Evolutionary conservation across 2,113 vertebrate species (phyloP).

Genomic region (Megaleporinus macrocephalus): DNA sequence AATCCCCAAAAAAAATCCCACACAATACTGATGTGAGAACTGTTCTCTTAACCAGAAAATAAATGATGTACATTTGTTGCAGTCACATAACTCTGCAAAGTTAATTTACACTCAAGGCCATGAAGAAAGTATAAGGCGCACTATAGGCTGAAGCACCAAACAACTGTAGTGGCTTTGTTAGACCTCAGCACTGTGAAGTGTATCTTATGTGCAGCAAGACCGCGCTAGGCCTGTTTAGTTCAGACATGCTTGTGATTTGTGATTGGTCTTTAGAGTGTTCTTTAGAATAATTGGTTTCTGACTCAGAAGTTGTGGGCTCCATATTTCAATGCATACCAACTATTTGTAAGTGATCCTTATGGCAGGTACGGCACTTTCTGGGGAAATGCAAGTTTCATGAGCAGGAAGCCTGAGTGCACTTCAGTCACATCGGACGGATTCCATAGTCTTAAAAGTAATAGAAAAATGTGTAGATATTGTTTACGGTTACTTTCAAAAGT

Average conservation of each 20-base stretch:
- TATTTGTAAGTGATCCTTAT: constrained; percentile 58
- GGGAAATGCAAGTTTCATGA: constrained; percentile 66
- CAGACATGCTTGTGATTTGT: constrained; percentile 58
- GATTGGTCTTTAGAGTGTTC: constrained; percentile 58
- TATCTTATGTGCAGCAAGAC: constrained; percentile 60
- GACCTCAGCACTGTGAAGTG: constrained; percentile 20
- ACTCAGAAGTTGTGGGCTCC: constrained; percentile 66
- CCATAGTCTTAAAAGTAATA: neutral
- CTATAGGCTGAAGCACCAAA: neutral
- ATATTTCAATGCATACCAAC: constrained; percentile 70
- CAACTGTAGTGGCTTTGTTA: neutral
- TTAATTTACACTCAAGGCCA: neutral
- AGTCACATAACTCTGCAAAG: neutral
- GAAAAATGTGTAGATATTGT: neutral
- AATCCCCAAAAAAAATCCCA: neutral
- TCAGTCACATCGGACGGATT: constrained; percentile 45
- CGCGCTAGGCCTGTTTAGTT: constrained; percentile 58
- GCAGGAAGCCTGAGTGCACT: constrained; percentile 55
- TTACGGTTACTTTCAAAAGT: neutral
- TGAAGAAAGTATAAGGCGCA: neutral
- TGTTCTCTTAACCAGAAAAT: neutral
- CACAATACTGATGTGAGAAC: neutral
- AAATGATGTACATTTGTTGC: neutral
- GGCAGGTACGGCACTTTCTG: constrained; percentile 37
- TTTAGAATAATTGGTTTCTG: constrained; percentile 74